Evolutionary conservation across 1,140 invertebrate species (phyloP), one percentile per base, ranked within the genome.

Genomic region (Drosophila miranda): DNA sequence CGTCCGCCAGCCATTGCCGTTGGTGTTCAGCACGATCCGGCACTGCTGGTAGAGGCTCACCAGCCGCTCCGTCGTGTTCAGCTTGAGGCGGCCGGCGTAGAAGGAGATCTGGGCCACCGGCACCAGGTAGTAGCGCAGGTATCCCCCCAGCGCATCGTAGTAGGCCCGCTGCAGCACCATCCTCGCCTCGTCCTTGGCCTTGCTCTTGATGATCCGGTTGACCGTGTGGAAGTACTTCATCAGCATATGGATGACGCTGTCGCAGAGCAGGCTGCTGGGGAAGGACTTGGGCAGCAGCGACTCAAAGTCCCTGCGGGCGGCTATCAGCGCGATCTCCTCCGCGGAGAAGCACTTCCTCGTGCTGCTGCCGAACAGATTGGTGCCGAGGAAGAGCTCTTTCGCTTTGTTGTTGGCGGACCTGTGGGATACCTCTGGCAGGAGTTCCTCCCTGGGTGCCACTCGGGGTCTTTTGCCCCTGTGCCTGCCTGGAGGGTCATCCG

Each of bases 121-220:
- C 30, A 90, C 7, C 6, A 91, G 43, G 41, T 89, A 88, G 21
- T 56, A 80, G 8, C 79, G 71, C 14, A 91, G 51, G 41, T 90
- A 91, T 6, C 90, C 86, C 4, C 90, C 90, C 11, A 91, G 19
- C 0, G 76, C 67, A 56, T 91, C 90, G 45, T 90, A 91, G 51
- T 88, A 86, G 16, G 88, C 78, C 1, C 78, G 61, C 16, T 91
- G 72, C 3, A 77, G 38, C 9, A 88, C 26, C 2, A 56, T 54
- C 8, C 67, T 62, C 0, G 81, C 54, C 2, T 70, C 53, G 0
- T 56, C 34, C 6, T 84, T 61, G 13, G 66, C 64, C 64, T 75
- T 86, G 6, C 28, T 34, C 11, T 66, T 56, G 0, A 91, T 59
- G 6, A 90, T 53, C 23, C 89, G 74, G 30, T 90, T 90, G 8